phyloP scores from a whole-genome alignment of 2,113 vertebrate species.

The Urocynchramus pylzowi region DNA sequence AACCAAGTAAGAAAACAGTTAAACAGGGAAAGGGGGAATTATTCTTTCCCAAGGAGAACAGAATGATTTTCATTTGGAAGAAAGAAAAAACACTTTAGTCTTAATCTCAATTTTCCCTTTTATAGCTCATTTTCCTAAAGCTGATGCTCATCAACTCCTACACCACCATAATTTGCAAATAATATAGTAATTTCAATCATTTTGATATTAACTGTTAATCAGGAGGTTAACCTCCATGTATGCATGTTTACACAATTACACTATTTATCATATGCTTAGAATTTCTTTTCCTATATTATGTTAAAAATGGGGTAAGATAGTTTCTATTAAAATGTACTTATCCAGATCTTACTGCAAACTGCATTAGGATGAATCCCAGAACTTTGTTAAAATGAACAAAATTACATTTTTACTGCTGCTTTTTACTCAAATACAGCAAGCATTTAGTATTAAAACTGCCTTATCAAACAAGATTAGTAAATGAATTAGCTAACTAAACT shows the following conservation, averaged over 20 bases:
- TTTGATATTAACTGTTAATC: neutral
- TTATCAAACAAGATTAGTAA: neutral
- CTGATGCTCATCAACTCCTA: neutral
- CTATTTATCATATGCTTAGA: neutral
- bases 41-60: neutral
- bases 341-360: neutral
- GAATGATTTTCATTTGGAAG: neutral
- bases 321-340: neutral
- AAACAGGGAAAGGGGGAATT: neutral
- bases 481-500: neutral
- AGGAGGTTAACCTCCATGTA: neutral
- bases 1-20: neutral
- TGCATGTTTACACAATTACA: neutral
- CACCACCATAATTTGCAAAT: neutral
- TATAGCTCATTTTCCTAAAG: neutral
- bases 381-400: neutral
- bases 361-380: neutral
- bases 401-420: neutral
- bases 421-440: neutral
- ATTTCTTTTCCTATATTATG: neutral
- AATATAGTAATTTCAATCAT: neutral
- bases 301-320: neutral
- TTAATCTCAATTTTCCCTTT: neutral
- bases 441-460: neutral
- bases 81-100: neutral